A percentile compares a stretch with the other conserved stretches of the same genome.
These are phyloP conservation scores for Parthenolecanium corni DNA, from an alignment of 2,888 invertebrate species.

Conservation along the genomic window DNA sequence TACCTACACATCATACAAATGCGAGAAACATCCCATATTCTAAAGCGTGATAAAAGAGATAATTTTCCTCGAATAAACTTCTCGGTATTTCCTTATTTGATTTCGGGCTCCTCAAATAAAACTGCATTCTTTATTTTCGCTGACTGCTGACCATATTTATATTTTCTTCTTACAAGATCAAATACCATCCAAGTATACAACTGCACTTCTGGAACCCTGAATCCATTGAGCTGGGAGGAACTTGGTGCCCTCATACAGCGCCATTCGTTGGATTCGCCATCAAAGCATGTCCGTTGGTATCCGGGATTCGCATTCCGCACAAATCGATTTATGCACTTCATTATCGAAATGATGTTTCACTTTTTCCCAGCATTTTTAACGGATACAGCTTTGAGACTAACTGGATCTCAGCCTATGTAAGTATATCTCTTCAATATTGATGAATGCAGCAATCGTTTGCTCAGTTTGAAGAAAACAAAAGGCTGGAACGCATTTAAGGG, in stretches of 20 bases:
- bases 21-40: no score
- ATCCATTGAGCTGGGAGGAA: slow-evolving; percentile 73
- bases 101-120: no score
- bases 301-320: slow-evolving; percentile 65
- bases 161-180: slow-evolving; percentile 19
- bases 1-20: no score
- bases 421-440: slow-evolving; percentile 42
- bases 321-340: slow-evolving; percentile 57
- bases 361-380: slow-evolving; percentile 71
- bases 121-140: no score
- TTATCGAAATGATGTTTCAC: slow-evolving; percentile 65
- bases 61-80: no score
- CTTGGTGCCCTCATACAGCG: slow-evolving; percentile 61
- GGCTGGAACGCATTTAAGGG: no score
- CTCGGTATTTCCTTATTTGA: no score
- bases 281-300: slow-evolving; percentile 76
- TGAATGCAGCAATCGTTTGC: no score
- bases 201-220: slow-evolving; percentile 76
- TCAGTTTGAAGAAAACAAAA: no score
- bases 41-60: no score
- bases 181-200: slow-evolving; percentile 57
- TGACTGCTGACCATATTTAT: neutral
- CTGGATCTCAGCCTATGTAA: slow-evolving; percentile 75
- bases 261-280: slow-evolving; percentile 65
- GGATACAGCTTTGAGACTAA: slow-evolving; percentile 58